phyloP scores from a whole-genome alignment of 2,888 invertebrate genomes.

The Stenotaenia linearis region DNA sequence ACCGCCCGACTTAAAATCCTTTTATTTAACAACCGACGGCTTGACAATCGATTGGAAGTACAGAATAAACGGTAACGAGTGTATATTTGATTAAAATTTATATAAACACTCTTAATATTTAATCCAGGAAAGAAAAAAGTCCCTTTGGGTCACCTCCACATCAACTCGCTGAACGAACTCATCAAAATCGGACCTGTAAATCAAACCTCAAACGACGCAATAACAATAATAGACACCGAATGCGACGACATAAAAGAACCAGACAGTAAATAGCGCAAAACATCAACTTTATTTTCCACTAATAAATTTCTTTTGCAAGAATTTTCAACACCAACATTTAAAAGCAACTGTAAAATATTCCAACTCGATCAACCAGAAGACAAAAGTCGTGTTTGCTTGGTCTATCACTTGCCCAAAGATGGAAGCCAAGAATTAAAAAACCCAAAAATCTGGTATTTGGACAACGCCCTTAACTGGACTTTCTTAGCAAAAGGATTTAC shows the following conservation, averaged over 20 bases:
- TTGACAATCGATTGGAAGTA: neutral
- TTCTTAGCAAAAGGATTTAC: neutral
- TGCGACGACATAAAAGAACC: neutral
- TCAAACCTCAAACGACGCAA: neutral
- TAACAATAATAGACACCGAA: neutral
- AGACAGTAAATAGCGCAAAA: neutral
- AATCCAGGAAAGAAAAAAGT: neutral
- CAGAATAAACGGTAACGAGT: neutral
- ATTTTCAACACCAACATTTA: slow-evolving; percentile 13
- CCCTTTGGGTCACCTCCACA: neutral
- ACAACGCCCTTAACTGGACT: neutral
- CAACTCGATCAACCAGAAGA: neutral
- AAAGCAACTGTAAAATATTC: slow-evolving; percentile 1
- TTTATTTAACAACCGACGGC: neutral
- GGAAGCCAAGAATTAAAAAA: neutral
- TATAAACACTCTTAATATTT: no score
- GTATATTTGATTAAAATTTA: neutral
- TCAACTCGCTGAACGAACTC: neutral
- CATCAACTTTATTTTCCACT: neutral
- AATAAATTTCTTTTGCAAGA: neutral
- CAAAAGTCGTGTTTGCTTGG: slow-evolving; percentile 19
- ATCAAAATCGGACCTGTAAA: neutral
- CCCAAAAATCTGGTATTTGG: neutral
- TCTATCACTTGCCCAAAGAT: neutral
- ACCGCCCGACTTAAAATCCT: neutral